These are phyloP conservation scores for Cyclopterus lumpus DNA, from an alignment of 2,797 vertebrate genomes.

Conservation along the genomic window DNA sequence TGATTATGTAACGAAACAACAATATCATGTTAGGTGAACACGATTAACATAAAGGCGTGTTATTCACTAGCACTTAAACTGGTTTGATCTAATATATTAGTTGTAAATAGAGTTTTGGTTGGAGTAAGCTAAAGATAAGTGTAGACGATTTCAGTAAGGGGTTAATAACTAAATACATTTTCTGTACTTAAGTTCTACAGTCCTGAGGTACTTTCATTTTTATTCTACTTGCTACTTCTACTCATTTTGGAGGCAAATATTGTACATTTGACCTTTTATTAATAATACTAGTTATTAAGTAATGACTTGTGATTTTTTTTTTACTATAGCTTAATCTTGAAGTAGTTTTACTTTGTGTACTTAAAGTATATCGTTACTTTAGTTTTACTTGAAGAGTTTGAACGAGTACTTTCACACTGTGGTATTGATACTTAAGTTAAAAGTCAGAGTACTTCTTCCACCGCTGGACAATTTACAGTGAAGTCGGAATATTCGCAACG, in stretches of 20 bases:
- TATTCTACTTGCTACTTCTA: background rate
- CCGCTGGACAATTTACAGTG: background rate
- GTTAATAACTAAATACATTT: background rate
- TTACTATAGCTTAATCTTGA: background rate
- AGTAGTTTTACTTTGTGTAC: background rate
- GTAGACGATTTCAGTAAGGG: background rate
- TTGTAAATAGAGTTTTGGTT: background rate
- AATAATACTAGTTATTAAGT: background rate
- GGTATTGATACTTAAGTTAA: background rate
- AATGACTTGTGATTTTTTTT: background rate
- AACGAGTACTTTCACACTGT: background rate
- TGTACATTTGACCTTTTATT: background rate
- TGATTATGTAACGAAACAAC: slow-evolving; percentile 2
- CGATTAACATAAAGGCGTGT: background rate
- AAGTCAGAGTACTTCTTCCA: background rate
- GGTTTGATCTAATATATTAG: background rate
- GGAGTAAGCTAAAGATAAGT: too few relatives aligned
- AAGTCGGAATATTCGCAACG: too few relatives aligned
- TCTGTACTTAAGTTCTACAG: background rate
- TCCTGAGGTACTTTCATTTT: background rate
- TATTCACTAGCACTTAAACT: background rate
- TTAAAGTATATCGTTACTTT: background rate
- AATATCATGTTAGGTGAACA: background rate
- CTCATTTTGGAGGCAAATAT: background rate
- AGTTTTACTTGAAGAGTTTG: background rate